A percentile compares a stretch with the other conserved stretches of the same genome.
Conservation (phyloP, 2,797 vertebrate species). For the Ctenopoma kingsleyae region DNA sequence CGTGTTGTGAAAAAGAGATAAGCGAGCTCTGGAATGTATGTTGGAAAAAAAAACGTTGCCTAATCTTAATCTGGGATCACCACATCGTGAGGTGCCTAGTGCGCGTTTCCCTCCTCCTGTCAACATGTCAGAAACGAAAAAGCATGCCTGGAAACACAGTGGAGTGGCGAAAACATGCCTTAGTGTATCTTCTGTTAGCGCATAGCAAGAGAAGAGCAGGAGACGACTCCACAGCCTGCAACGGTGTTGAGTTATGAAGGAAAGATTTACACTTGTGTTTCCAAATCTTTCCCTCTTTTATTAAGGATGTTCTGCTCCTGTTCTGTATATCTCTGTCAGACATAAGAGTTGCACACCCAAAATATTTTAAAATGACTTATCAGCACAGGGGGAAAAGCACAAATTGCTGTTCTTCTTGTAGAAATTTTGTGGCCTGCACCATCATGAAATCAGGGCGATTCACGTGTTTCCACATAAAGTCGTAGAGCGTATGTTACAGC, state of each 20-base stretch:
- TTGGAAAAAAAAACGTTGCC: constrained; percentile 29
- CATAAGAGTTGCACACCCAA: too few species aligned
- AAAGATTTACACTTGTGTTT: not conserved
- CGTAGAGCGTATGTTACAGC: too few species aligned
- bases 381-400: too few species aligned
- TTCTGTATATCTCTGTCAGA: not conserved
- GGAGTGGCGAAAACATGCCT: not conserved
- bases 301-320: not conserved
- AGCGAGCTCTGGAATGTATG: constrained; percentile 64
- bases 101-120: constrained; percentile 45
- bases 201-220: not conserved
- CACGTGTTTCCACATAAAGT: not conserved
- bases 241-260: constrained; percentile 3
- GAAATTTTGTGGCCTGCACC: not conserved
- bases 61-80: constrained; percentile 72
- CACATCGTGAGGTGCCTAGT: constrained; percentile 31
- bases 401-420: not conserved
- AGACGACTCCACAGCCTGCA: constrained; percentile 1
- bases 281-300: not conserved
- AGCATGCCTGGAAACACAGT: not conserved
- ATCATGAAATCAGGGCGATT: not conserved
- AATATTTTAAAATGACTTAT: too few species aligned
- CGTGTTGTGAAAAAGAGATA: constrained; percentile 38
- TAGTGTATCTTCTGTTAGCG: not conserved
- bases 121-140: constrained; percentile 30